Percentiles rank a stretch among this genome's conserved stretches.
phyloP scores from a whole-genome alignment of 35 echinoderm and acorn worm species.

The Holothuria glaberrima region DNA sequence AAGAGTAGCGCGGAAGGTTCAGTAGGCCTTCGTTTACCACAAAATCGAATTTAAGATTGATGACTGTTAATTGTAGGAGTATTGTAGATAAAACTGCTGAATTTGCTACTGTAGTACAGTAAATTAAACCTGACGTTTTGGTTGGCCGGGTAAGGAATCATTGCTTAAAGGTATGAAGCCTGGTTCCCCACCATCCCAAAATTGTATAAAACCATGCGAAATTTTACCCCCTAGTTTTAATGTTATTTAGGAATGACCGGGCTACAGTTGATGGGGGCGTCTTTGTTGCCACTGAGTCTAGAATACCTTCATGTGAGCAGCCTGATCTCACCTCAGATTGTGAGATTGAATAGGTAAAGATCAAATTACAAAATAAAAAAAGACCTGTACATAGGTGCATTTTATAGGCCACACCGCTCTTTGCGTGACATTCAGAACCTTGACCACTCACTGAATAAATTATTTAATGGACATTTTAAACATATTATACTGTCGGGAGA shows the following conservation, averaged over 20 bases:
- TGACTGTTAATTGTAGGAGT: conserved; percentile 21
- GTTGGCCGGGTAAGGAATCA: neutral
- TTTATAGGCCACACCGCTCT: conserved; percentile 62
- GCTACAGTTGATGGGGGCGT: conserved; percentile 51
- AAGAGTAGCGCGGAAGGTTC: neutral
- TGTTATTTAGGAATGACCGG: conserved; percentile 58
- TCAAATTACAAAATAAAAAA: conserved; percentile 45
- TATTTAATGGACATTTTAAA: conserved; percentile 15
- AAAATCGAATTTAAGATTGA: neutral
- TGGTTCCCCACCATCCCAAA: neutral
- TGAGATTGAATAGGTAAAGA: too few relatives aligned
- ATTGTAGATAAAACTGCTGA: neutral
- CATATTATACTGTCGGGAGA: conserved; percentile 35
- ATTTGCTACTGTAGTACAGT: too few relatives aligned
- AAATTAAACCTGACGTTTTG: conserved; percentile 9
- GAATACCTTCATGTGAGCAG: too few relatives aligned
- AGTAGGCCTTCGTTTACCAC: neutral
- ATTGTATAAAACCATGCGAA: conserved; percentile 1
- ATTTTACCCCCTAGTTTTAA: conserved; percentile 24
- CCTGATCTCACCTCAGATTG: too few relatives aligned
- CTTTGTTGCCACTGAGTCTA: too few relatives aligned
- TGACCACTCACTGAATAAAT: conserved; percentile 26
- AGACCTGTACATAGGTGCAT: too few relatives aligned
- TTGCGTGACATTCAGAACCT: conserved; percentile 31
- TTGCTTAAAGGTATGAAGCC: conserved; percentile 21